Conservation (phyloP, 64 coral and sea anemone genomes). For the Dendronephthya gigantea region DNA sequence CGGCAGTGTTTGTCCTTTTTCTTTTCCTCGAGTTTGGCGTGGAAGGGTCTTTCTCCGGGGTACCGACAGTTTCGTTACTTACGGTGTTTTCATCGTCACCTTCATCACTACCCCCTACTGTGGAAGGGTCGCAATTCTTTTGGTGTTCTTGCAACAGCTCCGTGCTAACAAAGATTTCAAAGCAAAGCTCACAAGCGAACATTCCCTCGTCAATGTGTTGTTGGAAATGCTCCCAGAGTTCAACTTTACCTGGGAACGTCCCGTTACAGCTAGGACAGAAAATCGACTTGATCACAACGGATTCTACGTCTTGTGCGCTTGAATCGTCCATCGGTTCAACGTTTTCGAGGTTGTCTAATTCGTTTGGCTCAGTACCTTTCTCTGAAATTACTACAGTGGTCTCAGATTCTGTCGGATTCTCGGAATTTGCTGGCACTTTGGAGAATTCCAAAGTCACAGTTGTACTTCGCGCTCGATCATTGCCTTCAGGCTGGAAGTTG, state of each 20-base stretch:
- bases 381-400: neutral
- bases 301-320: neutral
- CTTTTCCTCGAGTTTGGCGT: neutral
- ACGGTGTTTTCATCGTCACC: neutral
- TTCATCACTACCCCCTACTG: too few species aligned
- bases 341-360: neutral
- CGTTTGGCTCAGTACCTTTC: neutral
- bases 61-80: neutral
- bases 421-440: neutral
- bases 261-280: neutral
- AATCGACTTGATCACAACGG: neutral
- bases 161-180: neutral
- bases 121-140: neutral
- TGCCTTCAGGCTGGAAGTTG: neutral
- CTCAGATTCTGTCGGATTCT: neutral
- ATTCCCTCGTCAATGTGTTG: neutral
- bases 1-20: neutral
- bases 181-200: neutral
- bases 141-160: neutral
- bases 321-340: neutral
- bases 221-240: slow-evolving; percentile 1
- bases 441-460: neutral
- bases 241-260: neutral
- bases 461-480: neutral
- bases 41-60: too few species aligned